Evolutionary conservation across 2,113 vertebrate genomes (phyloP).

Genomic region (Zootoca vivipara): DNA sequence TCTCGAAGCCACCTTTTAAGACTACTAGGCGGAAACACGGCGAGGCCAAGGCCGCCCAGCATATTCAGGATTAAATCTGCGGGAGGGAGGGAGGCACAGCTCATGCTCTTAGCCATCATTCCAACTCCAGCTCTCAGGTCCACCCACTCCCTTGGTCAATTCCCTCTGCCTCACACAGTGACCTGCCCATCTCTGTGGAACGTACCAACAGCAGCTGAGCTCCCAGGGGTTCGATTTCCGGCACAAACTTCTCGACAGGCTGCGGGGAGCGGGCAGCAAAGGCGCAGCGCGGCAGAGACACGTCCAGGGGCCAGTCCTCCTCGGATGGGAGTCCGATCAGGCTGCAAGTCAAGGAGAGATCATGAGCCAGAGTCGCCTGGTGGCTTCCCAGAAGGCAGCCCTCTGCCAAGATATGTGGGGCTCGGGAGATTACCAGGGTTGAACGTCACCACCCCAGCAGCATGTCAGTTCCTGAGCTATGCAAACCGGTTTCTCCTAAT

Average conservation of each 20-base stretch:
- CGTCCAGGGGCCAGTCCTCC: conserved; percentile 84
- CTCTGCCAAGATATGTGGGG: not conserved
- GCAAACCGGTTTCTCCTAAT: not conserved
- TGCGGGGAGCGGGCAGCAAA: conserved; percentile 78
- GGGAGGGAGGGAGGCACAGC: no score
- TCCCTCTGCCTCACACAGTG: not conserved
- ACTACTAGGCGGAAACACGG: no score
- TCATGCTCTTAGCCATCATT: not conserved
- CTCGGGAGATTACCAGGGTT: not conserved
- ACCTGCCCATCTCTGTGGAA: not conserved
- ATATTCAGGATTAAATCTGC: not conserved
- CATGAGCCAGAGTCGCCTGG: not conserved
- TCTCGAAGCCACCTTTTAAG: not conserved
- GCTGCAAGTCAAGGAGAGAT: conserved; percentile 56
- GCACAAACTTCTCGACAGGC: conserved; percentile 81
- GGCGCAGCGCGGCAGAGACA: conserved; percentile 81
- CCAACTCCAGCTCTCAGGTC: not conserved
- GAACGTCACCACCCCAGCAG: not conserved
- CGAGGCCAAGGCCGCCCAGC: no score
- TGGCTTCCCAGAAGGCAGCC: not conserved
- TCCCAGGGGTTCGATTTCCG: conserved; percentile 84
- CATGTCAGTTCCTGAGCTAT: not conserved
- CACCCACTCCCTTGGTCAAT: not conserved
- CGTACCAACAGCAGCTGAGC: conserved; percentile 84
- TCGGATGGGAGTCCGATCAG: conserved; percentile 81